Evolutionary conservation across 2,888 invertebrate genomes (phyloP), one percentile per base, ranked within the genome.

Genomic region (Noctuana brunneofusca): DNA sequence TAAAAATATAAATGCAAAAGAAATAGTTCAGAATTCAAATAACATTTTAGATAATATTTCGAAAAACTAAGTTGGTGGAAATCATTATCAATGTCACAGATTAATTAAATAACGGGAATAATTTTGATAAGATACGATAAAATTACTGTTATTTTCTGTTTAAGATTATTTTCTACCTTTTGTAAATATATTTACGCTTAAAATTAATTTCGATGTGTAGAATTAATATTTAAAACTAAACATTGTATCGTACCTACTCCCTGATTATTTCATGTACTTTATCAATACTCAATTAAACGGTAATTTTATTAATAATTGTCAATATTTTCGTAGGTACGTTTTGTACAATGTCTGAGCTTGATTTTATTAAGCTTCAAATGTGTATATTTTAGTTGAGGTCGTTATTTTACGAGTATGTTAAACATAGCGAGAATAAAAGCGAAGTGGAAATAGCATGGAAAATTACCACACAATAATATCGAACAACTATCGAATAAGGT

Each of bases 261-360:
- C 52, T 43, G 50, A 53, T 67, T 49, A 55, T 63, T 64, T 65
- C 56, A 58, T 43, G 54, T 64, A 58, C 63, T 66, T 65, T 65
- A 65, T 67, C 56, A 75, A 75, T 75, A 75, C 74, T 75, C 74
- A 75, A 69, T 64, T 70, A 70, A n/a, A n/a, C 60, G 52, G 56
- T 68, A 67, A 54, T 41, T n/a, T 20, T 20, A 22, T 48, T 46
- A 46, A 18, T 18, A 16, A n/a, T n/a, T 57, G 24, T 55, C 27
- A 65, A 62, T 62, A 53, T 27, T 14, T 41, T 38, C 52, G 50
- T 65, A 66, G 67, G 48, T 54, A 54, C 11, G 22, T 27, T 60
- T 60, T 59, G 63, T 67, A 67, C 58, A 64, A 65, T 57, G 35
- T 60, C 46, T 24, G 16, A 16, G 16, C 24, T 52, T 52, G 27